Evolutionary conservation across 2,113 vertebrate genomes (phyloP), one percentile per base, ranked within the genome.

Genomic region (Hippocampus comes): DNA sequence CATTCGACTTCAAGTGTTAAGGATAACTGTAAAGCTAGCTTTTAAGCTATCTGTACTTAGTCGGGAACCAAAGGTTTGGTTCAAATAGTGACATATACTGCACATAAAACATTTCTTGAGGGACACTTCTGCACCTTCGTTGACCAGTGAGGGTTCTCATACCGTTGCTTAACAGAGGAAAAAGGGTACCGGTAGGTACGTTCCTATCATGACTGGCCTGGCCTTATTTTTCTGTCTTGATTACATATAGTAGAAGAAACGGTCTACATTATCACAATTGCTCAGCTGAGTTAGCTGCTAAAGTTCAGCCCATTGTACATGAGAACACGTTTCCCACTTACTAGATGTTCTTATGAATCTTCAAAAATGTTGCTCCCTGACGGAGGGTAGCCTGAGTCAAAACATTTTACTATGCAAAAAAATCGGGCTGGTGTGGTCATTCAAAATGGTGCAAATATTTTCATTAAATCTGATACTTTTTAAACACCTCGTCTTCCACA

Each of bases 51-150:
- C 51, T 61, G 27, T 70, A 38, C 34, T 38, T 38, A 38, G 34
- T 68, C 63, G 72, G 85, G 87, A 91, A 92, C 90, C 90, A 91
- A 88, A 91, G 87, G 88, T 88, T 92, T 92, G 91, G 86, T 90
- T 85, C 76, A 77, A 65, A 76, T 71, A 78, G 51, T 79, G 23
- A 82, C 69, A 78, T 63, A 78, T 68, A 84, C 63, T 72, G 27
- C 61, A 61, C 49, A 83, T 68, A 72, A 27, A 67, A 74, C 71
- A 74, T 11, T 71, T 72, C 5, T 79, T 9, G 42, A 69, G 59
- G 17, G 69, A 76, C 46, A 66, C 23, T 72, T 41, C 41, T 68
- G 67, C 68, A 18, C 21, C 10, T 56, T 56, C 11, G 5, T 63
- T 21, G 34, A 21, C 9, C 34, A 42, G 9, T 42, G 34, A 63